Conservation (phyloP, 23 tunicate genomes). For the Aplidium turbinatum region DNA sequence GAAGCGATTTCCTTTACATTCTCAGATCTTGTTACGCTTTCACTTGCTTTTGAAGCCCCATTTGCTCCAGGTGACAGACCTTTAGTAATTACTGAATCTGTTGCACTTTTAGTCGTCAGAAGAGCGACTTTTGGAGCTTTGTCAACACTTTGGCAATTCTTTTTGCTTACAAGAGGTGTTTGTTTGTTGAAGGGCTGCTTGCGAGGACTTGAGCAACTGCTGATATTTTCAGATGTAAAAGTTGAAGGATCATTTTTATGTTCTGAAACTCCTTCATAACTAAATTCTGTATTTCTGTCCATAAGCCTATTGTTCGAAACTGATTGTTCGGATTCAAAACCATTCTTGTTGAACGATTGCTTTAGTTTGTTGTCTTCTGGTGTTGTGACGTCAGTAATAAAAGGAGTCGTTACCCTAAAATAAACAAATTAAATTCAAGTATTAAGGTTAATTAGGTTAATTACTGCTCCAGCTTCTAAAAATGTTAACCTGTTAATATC, state of each 20-base stretch:
- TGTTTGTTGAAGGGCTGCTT: background rate
- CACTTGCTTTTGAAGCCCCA: constrained; percentile 20
- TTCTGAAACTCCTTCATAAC: background rate
- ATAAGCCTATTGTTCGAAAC: background rate
- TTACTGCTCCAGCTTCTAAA: too few relatives aligned
- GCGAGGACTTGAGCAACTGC: constrained; percentile 16
- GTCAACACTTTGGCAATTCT: background rate
- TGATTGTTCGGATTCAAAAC: background rate
- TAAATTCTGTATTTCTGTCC: background rate
- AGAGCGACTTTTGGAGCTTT: background rate
- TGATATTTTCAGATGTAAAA: background rate
- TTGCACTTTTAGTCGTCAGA: constrained; percentile 28
- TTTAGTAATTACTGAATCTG: constrained; percentile 33
- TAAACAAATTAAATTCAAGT: too few relatives aligned
- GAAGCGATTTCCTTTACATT: too few relatives aligned
- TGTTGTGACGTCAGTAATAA: constrained; percentile 4
- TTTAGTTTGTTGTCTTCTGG: background rate
- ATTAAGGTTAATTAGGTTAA: too few relatives aligned
- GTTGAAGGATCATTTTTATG: background rate
- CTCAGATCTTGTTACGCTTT: too few relatives aligned
- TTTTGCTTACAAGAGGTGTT: constrained; percentile 13
- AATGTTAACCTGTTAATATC: constrained; percentile 4
- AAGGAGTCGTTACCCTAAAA: background rate
- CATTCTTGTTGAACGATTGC: too few relatives aligned
- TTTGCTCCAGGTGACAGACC: constrained; percentile 58